Conservation (phyloP, 1,140 invertebrate genomes). For the Lepidostoma basale region DNA sequence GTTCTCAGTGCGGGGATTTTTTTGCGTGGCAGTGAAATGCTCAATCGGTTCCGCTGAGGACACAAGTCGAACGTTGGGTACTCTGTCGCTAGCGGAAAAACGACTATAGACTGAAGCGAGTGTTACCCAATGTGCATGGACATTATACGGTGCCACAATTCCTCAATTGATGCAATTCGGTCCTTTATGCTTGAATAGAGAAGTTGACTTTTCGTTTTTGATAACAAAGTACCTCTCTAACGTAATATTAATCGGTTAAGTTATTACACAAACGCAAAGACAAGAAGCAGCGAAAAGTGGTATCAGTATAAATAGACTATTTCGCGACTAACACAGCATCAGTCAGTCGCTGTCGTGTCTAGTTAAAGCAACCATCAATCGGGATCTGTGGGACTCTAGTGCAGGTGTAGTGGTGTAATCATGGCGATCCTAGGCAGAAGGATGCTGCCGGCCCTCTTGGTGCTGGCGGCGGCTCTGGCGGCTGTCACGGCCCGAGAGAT, state of each 20-base stretch:
- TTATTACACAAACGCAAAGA: slow-evolving; percentile 19
- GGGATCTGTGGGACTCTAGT: background rate
- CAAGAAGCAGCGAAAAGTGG: slow-evolving; percentile 25
- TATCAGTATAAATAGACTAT: slow-evolving; percentile 37
- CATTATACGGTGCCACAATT: slow-evolving; percentile 31
- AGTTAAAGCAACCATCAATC: slow-evolving; percentile 23
- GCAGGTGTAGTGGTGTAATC: slow-evolving; percentile 13
- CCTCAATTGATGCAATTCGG: slow-evolving; percentile 24
- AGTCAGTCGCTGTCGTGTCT: slow-evolving; percentile 23
- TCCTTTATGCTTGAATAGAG: slow-evolving; percentile 31
- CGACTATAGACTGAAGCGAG: background rate
- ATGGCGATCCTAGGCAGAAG: slow-evolving; percentile 41
- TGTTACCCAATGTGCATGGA: slow-evolving; percentile 36
- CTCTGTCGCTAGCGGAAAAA: slow-evolving; percentile 9
- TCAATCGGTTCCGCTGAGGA: slow-evolving; percentile 35
- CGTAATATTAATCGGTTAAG: slow-evolving; percentile 23
- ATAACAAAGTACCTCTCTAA: slow-evolving; percentile 25
- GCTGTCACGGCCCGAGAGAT: slow-evolving; percentile 35
- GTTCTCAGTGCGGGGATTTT: background rate
- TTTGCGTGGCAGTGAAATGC: slow-evolving; percentile 43
- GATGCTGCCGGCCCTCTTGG: slow-evolving; percentile 29
- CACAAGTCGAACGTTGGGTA: slow-evolving; percentile 9
- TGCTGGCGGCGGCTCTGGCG: slow-evolving; percentile 21
- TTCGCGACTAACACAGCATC: slow-evolving; percentile 21
- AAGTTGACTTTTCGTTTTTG: slow-evolving; percentile 26